A percentile compares a stretch with the other conserved stretches of the same genome.
These are phyloP conservation scores for Phoenoteleia sp. DNA, from an alignment of 2,888 invertebrate genomes.

Conservation along the genomic window DNA sequence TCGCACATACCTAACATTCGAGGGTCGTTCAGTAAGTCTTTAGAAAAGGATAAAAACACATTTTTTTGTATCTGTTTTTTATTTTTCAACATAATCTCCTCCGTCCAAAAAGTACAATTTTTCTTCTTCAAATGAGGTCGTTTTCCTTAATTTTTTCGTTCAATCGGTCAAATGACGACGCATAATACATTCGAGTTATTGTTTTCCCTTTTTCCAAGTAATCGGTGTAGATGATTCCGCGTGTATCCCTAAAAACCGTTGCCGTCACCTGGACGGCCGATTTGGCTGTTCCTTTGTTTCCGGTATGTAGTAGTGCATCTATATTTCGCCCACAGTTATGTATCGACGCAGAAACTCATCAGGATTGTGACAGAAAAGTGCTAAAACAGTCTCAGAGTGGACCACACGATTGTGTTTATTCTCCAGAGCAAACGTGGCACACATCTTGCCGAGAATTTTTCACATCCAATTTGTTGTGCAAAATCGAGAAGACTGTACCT, in stretches of 20 bases:
- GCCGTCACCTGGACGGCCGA: constrained; percentile 71
- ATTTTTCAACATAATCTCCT: no score
- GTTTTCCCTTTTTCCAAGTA: constrained; percentile 78
- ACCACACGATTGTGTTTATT: constrained; percentile 33
- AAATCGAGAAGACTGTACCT: constrained; percentile 84
- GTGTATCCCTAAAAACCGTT: constrained; percentile 79
- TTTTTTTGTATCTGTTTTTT: no score
- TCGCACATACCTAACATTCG: no score
- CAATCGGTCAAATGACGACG: constrained; percentile 72
- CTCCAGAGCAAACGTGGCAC: constrained; percentile 79
- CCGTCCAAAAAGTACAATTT: no score
- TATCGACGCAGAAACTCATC: constrained; percentile 77
- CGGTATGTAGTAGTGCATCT: constrained; percentile 80
- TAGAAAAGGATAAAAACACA: no score
- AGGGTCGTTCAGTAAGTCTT: constrained; percentile 1
- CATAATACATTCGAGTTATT: constrained; percentile 73
- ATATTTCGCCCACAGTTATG: constrained; percentile 79
- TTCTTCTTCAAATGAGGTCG: no score
- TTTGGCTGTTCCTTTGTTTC: constrained; percentile 72
- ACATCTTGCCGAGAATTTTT: neutral
- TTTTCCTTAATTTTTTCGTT: constrained; percentile 73
- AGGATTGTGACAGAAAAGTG: constrained; percentile 37
- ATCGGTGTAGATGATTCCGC: constrained; percentile 73
- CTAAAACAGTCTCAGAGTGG: constrained; percentile 48
- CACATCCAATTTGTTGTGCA: neutral